phyloP scores from a whole-genome alignment of 2,888 invertebrate genomes.

The Nomada lathburiana region DNA sequence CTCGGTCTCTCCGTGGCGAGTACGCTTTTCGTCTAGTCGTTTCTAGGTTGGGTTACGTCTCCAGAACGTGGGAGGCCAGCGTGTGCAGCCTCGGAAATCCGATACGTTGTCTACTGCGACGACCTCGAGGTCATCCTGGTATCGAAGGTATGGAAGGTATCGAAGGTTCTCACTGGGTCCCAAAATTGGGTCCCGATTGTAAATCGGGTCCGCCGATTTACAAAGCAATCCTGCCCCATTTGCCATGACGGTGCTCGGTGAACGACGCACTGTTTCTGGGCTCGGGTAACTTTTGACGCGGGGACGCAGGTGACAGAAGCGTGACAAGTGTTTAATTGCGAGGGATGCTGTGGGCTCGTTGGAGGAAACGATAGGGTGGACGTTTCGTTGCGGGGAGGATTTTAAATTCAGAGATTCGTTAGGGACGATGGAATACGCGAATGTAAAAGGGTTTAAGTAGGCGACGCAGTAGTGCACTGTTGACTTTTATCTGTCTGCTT shows the following conservation, averaged over 20 bases:
- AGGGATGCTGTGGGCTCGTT: no score
- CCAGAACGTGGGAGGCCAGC: conserved; percentile 73
- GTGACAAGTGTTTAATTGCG: background rate
- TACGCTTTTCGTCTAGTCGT: conserved; percentile 80
- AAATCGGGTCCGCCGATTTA: conserved; percentile 33
- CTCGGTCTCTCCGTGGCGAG: conserved; percentile 74
- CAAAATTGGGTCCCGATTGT: no score
- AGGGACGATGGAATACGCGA: background rate
- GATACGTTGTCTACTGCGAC: conserved; percentile 61
- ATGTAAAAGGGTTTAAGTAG: no score
- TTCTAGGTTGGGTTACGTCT: conserved; percentile 78
- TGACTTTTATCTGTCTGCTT: no score
- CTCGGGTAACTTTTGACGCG: background rate
- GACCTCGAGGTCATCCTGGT: conserved; percentile 67
- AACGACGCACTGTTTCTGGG: background rate
- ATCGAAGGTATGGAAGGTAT: conserved; percentile 6
- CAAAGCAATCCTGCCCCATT: conserved; percentile 24
- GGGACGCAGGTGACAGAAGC: background rate
- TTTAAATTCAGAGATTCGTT: background rate
- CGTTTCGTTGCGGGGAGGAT: no score
- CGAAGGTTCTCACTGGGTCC: no score
- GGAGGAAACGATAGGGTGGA: no score
- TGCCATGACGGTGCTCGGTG: conserved; percentile 33
- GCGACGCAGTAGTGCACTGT: no score
- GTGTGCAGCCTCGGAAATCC: conserved; percentile 71